phyloP scores from a whole-genome alignment of 92 coral and sea anemone genomes.

The Diadumene lineata region DNA sequence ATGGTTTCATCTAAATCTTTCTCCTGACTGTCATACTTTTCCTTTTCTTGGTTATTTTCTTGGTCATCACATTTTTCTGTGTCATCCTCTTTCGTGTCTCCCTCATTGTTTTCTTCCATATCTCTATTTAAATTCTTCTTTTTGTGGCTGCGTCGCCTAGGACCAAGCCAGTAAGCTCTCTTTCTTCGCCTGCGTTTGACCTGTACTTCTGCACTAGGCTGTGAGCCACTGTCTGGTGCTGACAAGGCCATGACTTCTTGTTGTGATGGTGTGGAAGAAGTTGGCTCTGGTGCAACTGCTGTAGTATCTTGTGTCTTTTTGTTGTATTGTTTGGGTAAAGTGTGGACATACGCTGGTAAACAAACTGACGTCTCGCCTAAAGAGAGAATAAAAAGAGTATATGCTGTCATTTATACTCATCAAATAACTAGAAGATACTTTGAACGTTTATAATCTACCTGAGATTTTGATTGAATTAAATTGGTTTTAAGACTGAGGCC shows the following conservation, averaged over 20 bases:
- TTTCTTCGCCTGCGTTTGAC: slow-evolving; percentile 1
- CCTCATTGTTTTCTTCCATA: not conserved
- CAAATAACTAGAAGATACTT: too few species aligned
- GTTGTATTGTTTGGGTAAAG: slow-evolving; percentile 29
- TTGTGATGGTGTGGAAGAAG: slow-evolving; percentile 1
- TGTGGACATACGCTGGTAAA: slow-evolving; percentile 80
- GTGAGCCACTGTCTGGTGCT: slow-evolving; percentile 10
- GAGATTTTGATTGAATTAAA: too few species aligned
- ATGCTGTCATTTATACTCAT: too few species aligned
- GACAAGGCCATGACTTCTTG: not conserved
- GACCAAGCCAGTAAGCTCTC: slow-evolving; percentile 22
- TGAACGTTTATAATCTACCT: too few species aligned
- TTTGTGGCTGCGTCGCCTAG: slow-evolving; percentile 29
- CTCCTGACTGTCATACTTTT: not conserved
- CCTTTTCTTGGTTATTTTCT: not conserved
- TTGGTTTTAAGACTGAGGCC: too few species aligned
- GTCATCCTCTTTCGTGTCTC: slow-evolving; percentile 16
- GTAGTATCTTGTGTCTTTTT: slow-evolving; percentile 20
- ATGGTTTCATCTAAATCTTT: slow-evolving; percentile 1
- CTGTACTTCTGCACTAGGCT: not conserved
- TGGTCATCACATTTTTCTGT: slow-evolving; percentile 9
- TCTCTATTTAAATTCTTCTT: slow-evolving; percentile 10
- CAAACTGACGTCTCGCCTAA: slow-evolving; percentile 82
- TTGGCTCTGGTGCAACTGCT: not conserved
- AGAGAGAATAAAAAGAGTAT: too few species aligned